Evolutionary conservation across 2,797 vertebrate genomes (phyloP), one percentile per base, ranked within the genome.

Genomic region (Gallinago nigripennis): DNA sequence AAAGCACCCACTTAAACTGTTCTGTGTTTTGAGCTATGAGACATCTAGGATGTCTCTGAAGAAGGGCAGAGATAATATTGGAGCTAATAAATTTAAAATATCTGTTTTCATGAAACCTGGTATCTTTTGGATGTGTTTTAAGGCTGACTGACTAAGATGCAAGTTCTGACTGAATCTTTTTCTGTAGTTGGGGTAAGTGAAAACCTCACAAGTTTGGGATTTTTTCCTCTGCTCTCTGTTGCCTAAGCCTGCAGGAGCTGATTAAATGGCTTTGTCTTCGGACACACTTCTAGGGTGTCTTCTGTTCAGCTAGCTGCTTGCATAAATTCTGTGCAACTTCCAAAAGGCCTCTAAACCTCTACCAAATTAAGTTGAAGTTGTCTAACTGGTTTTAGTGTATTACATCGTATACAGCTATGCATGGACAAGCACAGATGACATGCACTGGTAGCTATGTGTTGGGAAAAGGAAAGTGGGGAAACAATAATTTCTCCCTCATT

Each of bases 71-170:
- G 63, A 50, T 73, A 73, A 56, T 73, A 60, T 9, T 60, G 9
- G 28, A 82, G 30, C 48, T 70, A 77, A 68, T 41, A 37, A 12
- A n/a, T 60, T 66, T 58, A 2, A 17, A 71, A 81, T 48, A 72
- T 69, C 24, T 58, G 37, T 64, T 92, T 77, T 37, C 80, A 61
- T 80, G 48, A 45, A 76, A 77, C 18, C 43, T 89, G 31, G 15
- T 92, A 63, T 63, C 70, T 79, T 83, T 76, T 87, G 75, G 43
- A 73, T 73, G 31, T 80, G 28, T 87, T 94, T 93, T 64, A 89
- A 82, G 81, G 43, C 57, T 90, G 69, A 56, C 45, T 90, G 77
- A 64, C 57, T 68, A 69, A 90, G 51, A 27, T 64, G 51, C 43
- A 70, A 82, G 89, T 66, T 66, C 30, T 70, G 46, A 48, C 56